Evolutionary conservation across 2,888 invertebrate species (phyloP), one percentile per base, ranked within the genome.

Genomic region (Mythimna lalbum): DNA sequence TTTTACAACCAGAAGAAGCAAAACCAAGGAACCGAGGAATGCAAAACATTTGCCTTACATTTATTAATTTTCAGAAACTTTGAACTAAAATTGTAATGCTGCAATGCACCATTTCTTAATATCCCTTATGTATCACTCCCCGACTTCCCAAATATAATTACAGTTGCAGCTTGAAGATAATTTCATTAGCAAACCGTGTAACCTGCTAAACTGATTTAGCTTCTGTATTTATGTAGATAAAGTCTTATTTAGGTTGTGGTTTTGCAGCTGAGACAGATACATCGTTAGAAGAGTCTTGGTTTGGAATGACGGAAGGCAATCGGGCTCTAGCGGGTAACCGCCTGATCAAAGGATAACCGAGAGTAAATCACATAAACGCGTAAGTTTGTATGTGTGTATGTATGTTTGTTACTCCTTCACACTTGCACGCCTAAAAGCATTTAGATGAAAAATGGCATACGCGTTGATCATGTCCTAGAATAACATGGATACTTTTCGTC

Each of bases 141-240:
- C 27, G 59, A 81, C 75, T 74, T 61, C 69, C 75, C 36, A 78
- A 86, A 87, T 78, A 70, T 80, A 77, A 86, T 86, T 84, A 86
- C 67, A 69, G 81, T 74, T 83, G 86, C 88, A 82, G 69, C 76
- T 76, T 78, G 76, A 78, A 85, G 80, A 82, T 88, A 85, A 86
- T 80, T 76, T 83, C 64, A 84, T 87, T 84, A 84, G 63, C 71
- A 71, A 74, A 68, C 62, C 66, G n/a, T 56, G 60, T 65, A 68
- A 70, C 19, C 23, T 59, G 69, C 43, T 72, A 43, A 78, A 62
- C 47, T 69, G 56, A 80, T 69, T 69, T 69, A 75, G 57, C 36
- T 31, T 14, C 31, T 82, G 50, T 75, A 10, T 12, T 47, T 60
- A 78, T 68, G 9, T 9, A 0, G 0, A 43, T 75, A 82, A 60